Evolutionary conservation across 1,140 invertebrate genomes (phyloP), one percentile per base, ranked within the genome.

Genomic region (Bradysia coprophila): DNA sequence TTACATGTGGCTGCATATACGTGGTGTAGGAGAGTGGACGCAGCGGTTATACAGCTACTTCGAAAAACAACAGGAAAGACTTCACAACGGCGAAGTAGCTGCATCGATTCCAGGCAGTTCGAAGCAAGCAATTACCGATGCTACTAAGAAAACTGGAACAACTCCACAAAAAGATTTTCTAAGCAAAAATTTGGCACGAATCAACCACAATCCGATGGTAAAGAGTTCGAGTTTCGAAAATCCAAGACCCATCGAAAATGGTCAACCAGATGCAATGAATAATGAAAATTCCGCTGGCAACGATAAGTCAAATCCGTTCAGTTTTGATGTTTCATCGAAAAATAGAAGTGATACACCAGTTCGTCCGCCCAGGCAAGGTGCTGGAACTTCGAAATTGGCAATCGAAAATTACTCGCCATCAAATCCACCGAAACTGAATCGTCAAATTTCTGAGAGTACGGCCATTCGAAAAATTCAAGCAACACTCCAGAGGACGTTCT

Each of bases 1-100:
- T 53, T 81, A 86, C 50, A 76, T 96, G 56, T 93, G 87, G 84
- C 65, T 96, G 1, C 93, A 96, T 59, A 87, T 97, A 44, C 69
- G 91, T 43, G 89, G 81, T 4, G 87, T 91, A 1, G 93, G 92
- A 1, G 77, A 93, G 62, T 97, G 93, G 92, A 96, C 92, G 0
- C 90, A 88, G 52, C 69, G 78, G 2, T 62, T 96, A 0, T 87
- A 93, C 51, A 72, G 78, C 1, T 92, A 90, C 58, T 95, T 95
- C 51, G 81, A 90, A 49, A 69, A 69, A 41, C 78, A 86, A 57
- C 79, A 85, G 52, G 70, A 76, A 34, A 75, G 76, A 46, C 59
- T 85, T 2, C 78, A 83, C 44, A 69, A 69, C 8, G 66, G 69
- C 1, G 71, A 78, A 40, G 63, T 71, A 2, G 55, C 56, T 11